These are phyloP conservation scores for Picus viridis DNA, from an alignment of 2,797 vertebrate genomes.

Conservation along the genomic window DNA sequence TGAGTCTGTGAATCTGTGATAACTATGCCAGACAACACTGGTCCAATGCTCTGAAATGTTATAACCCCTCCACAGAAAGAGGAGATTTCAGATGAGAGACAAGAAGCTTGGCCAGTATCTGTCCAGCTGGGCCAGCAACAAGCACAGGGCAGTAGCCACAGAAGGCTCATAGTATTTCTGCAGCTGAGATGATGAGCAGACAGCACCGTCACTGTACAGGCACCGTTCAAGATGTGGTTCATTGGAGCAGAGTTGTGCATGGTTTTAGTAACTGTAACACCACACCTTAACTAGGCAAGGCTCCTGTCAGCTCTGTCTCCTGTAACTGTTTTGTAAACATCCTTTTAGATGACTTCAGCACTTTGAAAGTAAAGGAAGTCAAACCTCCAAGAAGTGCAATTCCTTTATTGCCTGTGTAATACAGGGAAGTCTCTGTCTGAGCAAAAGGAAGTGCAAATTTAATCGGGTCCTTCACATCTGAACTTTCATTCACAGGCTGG, in stretches of 20 bases:
- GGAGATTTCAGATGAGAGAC: no score
- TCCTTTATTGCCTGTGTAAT: background rate
- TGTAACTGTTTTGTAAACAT: background rate
- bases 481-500: background rate
- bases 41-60: rapidly evolving
- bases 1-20: background rate
- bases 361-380: background rate
- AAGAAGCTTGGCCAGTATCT: background rate
- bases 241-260: background rate
- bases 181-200: background rate
- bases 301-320: background rate
- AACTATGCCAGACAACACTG: rapidly evolving
- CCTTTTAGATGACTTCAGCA: background rate
- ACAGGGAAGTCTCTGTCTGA: background rate
- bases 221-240: background rate
- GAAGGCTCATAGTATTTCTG: background rate
- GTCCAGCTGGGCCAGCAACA: no score
- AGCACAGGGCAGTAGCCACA: background rate
- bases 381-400: no score
- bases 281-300: background rate
- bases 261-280: background rate
- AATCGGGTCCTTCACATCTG: background rate
- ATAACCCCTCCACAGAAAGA: background rate
- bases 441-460: background rate
- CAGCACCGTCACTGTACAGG: no score